These are phyloP conservation scores for Mycetomoellerius zeteki DNA, from an alignment of 1,140 invertebrate genomes.

Conservation along the genomic window DNA sequence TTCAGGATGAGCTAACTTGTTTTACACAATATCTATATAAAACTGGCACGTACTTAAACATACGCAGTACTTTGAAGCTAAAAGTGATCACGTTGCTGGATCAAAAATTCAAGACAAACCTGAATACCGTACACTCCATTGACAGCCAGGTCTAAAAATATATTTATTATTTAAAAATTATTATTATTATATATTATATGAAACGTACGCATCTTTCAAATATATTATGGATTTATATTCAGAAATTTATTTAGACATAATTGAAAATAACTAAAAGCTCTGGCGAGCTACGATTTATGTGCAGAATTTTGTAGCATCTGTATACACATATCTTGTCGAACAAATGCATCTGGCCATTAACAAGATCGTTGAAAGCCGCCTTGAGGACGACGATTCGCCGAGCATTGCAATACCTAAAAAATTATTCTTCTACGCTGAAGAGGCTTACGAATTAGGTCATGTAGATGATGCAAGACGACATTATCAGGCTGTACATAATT, in stretches of 20 bases:
- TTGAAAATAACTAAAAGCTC: not conserved
- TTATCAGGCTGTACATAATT: constrained; percentile 64
- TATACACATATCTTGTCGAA: constrained; percentile 76
- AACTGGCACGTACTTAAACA: constrained; percentile 71
- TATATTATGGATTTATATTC: not conserved
- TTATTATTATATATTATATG: not conserved
- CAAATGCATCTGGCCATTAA: constrained; percentile 76
- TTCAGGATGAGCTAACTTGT: constrained; percentile 77
- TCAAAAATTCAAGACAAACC: constrained; percentile 72
- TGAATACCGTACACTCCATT: constrained; percentile 54
- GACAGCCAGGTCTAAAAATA: constrained; percentile 72
- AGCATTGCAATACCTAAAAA: not conserved
- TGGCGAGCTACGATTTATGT: constrained; percentile 19
- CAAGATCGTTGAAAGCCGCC: constrained; percentile 68
- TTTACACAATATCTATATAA: constrained; percentile 79
- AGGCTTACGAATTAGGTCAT: constrained; percentile 72
- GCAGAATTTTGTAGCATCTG: constrained; percentile 72
- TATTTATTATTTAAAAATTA: constrained; percentile 17
- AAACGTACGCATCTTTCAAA: not conserved
- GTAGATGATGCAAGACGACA: constrained; percentile 59
- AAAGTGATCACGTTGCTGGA: constrained; percentile 77
- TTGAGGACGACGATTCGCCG: not conserved
- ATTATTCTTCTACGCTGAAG: constrained; percentile 73
- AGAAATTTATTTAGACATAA: not conserved
- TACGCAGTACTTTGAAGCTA: constrained; percentile 70